phyloP scores from a whole-genome alignment of 2,797 vertebrate species.

The Coreius guichenoti region DNA sequence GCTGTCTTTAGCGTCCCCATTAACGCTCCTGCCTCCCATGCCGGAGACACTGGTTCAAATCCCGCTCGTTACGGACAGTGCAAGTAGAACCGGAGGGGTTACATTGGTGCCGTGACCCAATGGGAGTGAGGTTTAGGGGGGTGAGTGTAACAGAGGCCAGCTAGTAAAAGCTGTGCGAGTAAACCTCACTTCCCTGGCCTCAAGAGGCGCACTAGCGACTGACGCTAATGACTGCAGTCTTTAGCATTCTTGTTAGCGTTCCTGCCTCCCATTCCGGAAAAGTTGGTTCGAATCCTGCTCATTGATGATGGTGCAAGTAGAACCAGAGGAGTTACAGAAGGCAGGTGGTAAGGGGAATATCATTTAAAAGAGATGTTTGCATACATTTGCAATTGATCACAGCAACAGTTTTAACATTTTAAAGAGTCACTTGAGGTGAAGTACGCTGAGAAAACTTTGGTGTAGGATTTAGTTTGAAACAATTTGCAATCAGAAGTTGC shows the following conservation, averaged over 20 bases:
- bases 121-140: not conserved
- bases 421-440: not conserved
- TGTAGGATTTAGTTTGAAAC: not conserved
- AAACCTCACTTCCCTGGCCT: too few relatives aligned
- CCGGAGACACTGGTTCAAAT: not conserved
- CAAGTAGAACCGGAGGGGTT: not conserved
- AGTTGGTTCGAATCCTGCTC: not conserved
- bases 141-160: not conserved
- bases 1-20: too few relatives aligned
- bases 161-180: not conserved
- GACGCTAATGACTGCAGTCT: not conserved
- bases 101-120: not conserved
- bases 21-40: not conserved
- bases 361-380: slow-evolving; percentile 2
- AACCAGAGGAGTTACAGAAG: not conserved
- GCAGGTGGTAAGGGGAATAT: not conserved
- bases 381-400: not conserved
- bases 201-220: not conserved
- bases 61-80: accelerated
- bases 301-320: not conserved
- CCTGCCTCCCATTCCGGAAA: not conserved
- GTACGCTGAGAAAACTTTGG: not conserved
- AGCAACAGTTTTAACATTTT: not conserved
- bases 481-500: not conserved
- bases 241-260: not conserved